Evolutionary conservation across 1,140 invertebrate genomes (phyloP), one percentile per base, ranked within the genome.

Genomic region (Drosophila erecta): DNA sequence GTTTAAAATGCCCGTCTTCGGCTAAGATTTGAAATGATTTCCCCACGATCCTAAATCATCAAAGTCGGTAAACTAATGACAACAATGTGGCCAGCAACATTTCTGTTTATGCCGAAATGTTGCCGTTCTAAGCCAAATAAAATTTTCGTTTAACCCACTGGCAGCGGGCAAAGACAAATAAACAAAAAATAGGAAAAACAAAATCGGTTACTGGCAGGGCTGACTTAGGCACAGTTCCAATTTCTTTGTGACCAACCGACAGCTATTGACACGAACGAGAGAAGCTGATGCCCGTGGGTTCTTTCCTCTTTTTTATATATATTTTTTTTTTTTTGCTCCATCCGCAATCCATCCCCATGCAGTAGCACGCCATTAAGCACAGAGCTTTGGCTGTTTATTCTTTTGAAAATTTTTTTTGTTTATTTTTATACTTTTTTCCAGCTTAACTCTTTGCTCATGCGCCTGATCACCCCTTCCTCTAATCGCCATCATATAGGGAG

Each of bases 331-430:
- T 70, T 70, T 35, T 38, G 10, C 40, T 56, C 10, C 33, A 57
- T 56, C 50, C 64, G 50, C 66, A 69, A 70, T 69, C 62, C 50
- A 70, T 70, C 43, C 64, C 47, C 70, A 70, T 69, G 69, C 64
- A 41, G 62, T 70, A 70, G 66, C 51, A 20, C 20, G 64, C 41
- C 41, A 69, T 57, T 38, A 49, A 57, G 66, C 43, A 27, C 12
- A 27, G 37, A 40, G 64, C 66, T 70, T 69, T 49, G 64, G 22
- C 65, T 83, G 80, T 84, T 83, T 83, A 78, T 81, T 75, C 70
- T 81, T 81, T 81, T 59, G 50, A 59, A 65, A 38, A 64, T 27
- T 60, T 81, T 81, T 81, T 66, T 79, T 87, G 70, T 86, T 86
- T 85, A 85, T 87, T 87, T 81, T 76, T 47, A 67, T 79, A 61